Conservation (phyloP, 1,140 invertebrate genomes). For the Conus betulinus region DNA sequence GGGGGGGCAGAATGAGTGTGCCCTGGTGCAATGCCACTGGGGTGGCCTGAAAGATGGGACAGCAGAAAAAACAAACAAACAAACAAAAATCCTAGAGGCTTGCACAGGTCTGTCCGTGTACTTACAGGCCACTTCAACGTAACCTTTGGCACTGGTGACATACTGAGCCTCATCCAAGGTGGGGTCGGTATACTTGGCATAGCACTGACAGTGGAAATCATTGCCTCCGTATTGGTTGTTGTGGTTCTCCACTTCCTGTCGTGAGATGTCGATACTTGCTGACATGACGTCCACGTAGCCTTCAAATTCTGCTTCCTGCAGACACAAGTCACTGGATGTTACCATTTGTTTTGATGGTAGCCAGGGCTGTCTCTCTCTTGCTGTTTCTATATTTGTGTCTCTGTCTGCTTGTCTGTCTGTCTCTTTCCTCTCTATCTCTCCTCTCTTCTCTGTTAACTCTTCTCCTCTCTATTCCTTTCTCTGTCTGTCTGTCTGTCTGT, state of each 20-base stretch:
- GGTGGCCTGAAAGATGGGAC: no score
- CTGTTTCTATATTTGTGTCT: no score
- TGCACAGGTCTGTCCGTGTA: neutral
- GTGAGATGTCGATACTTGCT: conserved; percentile 16
- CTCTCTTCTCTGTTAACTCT: no score
- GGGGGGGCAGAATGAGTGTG: no score
- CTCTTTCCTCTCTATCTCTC: no score
- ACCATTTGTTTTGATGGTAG: no score
- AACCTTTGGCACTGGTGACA: conserved; percentile 17
- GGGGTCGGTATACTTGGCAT: neutral
- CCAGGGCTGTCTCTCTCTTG: no score
- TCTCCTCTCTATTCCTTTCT: no score
- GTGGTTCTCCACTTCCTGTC: conserved; percentile 34
- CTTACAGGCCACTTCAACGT: conserved; percentile 31
- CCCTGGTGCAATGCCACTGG: no score
- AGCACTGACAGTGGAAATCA: conserved; percentile 28
- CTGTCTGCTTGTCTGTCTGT: no score
- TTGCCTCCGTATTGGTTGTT: neutral
- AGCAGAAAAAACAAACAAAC: no score
- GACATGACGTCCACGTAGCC: neutral
- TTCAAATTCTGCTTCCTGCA: neutral
- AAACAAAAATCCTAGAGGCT: neutral
- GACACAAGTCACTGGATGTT: neutral
- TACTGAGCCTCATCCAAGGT: neutral
- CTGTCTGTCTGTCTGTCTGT: no score